Conservation (phyloP, 1,140 invertebrate species). For the Drosophila carrolli region DNA sequence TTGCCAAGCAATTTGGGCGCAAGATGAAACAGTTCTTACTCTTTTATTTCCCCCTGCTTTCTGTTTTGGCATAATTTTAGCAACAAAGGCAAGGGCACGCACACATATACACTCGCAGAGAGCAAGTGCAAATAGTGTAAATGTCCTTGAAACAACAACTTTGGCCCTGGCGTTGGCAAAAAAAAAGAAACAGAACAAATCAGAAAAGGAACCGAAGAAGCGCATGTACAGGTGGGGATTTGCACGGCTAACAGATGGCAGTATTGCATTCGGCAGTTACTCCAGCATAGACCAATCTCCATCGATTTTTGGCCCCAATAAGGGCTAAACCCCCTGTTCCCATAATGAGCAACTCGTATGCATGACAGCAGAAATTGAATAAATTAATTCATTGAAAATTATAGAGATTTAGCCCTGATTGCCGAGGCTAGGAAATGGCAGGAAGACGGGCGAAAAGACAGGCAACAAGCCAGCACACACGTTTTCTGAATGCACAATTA, state of each 20-base stretch:
- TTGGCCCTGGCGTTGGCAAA: constrained; percentile 57
- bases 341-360: constrained; percentile 54
- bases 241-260: constrained; percentile 27
- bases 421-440: constrained; percentile 11
- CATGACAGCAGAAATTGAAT: constrained; percentile 59
- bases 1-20: constrained; percentile 61
- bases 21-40: constrained; percentile 37
- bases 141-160: constrained; percentile 76
- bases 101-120: constrained; percentile 47
- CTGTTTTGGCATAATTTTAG: constrained; percentile 46
- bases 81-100: constrained; percentile 64
- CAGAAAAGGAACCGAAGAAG: constrained; percentile 5
- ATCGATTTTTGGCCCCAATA: constrained; percentile 26
- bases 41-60: constrained; percentile 9
- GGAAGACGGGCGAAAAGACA: constrained; percentile 6
- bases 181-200: not conserved
- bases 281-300: constrained; percentile 7
- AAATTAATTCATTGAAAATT: constrained; percentile 73
- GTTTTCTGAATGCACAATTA: constrained; percentile 78
- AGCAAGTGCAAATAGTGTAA: constrained; percentile 73
- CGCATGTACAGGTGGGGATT: constrained; percentile 61
- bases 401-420: constrained; percentile 67
- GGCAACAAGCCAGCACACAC: constrained; percentile 40
- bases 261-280: constrained; percentile 20
- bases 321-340: not conserved